A percentile compares a stretch with the other conserved stretches of the same genome.
These are phyloP conservation scores for Autographa gamma DNA, from an alignment of 2,888 invertebrate species.

Conservation along the genomic window DNA sequence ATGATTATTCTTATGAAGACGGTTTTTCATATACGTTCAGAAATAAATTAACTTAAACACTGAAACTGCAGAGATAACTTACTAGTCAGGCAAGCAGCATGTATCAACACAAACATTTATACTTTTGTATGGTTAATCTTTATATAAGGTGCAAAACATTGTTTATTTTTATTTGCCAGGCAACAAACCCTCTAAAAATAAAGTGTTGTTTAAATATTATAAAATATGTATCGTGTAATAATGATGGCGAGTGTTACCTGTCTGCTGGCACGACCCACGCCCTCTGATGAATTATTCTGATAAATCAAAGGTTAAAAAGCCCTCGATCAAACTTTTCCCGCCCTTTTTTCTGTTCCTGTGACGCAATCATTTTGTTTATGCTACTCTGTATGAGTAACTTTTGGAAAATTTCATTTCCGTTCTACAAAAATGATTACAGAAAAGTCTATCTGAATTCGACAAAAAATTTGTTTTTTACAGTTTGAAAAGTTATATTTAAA, in stretches of 20 bases:
- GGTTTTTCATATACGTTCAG: no score
- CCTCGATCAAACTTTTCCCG: conserved; percentile 4
- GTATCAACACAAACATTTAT: no score
- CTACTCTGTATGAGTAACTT: neutral
- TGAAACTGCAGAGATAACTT: no score
- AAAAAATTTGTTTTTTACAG: no score
- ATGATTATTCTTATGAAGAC: no score
- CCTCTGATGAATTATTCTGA: conserved; percentile 2
- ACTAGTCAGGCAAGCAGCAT: no score
- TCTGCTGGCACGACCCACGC: neutral
- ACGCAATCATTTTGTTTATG: conserved; percentile 1
- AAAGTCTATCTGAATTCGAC: no score
- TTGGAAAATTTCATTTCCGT: neutral
- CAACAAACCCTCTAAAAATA: neutral
- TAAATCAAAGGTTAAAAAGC: conserved; percentile 1
- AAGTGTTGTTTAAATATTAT: neutral
- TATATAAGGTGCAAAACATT: no score
- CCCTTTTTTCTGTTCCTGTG: conserved; percentile 2
- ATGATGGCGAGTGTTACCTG: neutral
- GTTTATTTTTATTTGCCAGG: no score
- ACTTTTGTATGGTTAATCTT: no score
- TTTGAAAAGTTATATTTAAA: no score
- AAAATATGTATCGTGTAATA: neutral
- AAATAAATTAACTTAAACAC: no score
- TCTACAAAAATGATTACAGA: neutral